Evolutionary conservation across 2,888 invertebrate species (phyloP), one percentile per base, ranked within the genome.

Genomic region (Beris chalybata): DNA sequence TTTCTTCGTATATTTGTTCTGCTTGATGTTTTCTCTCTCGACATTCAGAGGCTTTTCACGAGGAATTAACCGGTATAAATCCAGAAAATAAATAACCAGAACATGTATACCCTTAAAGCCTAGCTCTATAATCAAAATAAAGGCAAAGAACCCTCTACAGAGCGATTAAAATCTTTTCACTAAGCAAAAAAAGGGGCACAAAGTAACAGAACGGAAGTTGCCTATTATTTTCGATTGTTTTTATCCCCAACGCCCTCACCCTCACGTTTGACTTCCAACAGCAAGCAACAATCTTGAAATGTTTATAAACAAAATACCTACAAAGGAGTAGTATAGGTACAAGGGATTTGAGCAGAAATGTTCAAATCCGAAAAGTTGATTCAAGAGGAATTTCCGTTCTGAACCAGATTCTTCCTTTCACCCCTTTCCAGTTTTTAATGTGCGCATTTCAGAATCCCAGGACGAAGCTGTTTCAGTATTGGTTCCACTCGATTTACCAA

Each of bases 191-290:
- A 52, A 61, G 22, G 22, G 22, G n/a, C 15, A 52, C 43, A 61
- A 59, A 61, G 61, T 61, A 61, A 61, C 61, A 48, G 47, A 61
- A 61, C 61, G 61, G 61, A 61, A 50, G 61, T 61, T 38, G 38
- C 61, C 61, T 50, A 61, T 61, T 61, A 61, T 61, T 61, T 61
- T 15, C 61, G 61, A 61, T 61, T 61, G 50, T 52, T 61, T 61
- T 52, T 50, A 61, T 32, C 32, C 38, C 43, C 43, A 11, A 32
- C 38, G 6, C 15, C 48, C 48, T 15, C 48, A 22, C 5, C n/a
- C 13, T 48, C 48, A 38, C 9, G 38, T 7, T 38, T 38, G 7
- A 38, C 22, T 22, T 22, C 2, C 22, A 22, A 22, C 22, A 22
- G 22, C 22, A 22, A 22, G 2, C 38, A 38, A 38, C 38, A 38